Conservation (phyloP, 2,797 vertebrate genomes). For the Hippoglossus hippoglossus region DNA sequence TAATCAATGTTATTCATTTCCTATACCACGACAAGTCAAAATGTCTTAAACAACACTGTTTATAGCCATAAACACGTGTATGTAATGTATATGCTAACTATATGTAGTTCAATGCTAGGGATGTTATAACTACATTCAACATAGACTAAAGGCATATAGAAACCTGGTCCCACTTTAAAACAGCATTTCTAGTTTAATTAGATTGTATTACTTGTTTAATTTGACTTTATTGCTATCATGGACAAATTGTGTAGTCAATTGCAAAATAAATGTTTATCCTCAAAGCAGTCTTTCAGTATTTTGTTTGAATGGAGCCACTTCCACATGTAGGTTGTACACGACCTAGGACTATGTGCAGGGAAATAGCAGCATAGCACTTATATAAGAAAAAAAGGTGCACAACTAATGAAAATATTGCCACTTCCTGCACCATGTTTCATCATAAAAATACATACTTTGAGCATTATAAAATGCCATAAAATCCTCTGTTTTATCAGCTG, state of each 20-base stretch:
- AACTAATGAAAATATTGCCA: constrained; percentile 51
- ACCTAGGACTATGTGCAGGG: not conserved
- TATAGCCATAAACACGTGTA: too few relatives aligned
- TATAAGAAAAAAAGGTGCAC: constrained; percentile 19
- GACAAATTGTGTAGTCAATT: constrained; percentile 2
- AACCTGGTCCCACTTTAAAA: too few relatives aligned
- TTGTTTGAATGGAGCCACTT: not conserved
- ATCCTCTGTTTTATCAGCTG: constrained; percentile 70
- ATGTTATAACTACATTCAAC: too few relatives aligned
- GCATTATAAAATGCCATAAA: constrained; percentile 68
- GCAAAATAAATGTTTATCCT: too few relatives aligned
- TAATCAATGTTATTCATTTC: constrained; percentile 15
- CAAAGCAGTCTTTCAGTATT: not conserved
- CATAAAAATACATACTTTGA: constrained; percentile 62
- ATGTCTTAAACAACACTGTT: too few relatives aligned
- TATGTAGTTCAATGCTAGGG: too few relatives aligned
- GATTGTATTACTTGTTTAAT: not conserved
- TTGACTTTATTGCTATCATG: not conserved
- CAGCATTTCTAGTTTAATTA: too few relatives aligned
- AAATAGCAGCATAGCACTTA: constrained; percentile 8
- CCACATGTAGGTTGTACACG: not conserved
- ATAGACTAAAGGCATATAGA: too few relatives aligned
- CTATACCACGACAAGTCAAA: not conserved
- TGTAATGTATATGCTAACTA: too few relatives aligned
- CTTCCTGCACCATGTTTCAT: constrained; percentile 45